These are phyloP conservation scores for Caenorhabditis sp. DNA, from an alignment of 2,888 invertebrate genomes.

Conservation along the genomic window DNA sequence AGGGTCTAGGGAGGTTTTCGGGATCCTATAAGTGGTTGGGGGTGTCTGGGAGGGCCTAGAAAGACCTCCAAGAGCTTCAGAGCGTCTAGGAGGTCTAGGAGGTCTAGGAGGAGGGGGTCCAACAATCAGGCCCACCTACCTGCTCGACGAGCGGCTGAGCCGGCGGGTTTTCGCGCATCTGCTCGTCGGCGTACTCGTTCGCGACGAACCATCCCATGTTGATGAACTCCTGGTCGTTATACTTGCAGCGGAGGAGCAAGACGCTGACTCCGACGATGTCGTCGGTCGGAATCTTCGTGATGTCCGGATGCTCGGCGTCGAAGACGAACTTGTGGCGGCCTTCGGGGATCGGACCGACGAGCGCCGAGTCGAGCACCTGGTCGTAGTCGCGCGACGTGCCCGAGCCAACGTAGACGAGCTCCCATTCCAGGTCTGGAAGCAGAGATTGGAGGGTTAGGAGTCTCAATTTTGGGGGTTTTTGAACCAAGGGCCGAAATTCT, in stretches of 20 bases:
- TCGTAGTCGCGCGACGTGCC: constrained; percentile 87
- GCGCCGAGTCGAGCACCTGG: constrained; percentile 96
- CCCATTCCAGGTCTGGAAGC: constrained; percentile 95
- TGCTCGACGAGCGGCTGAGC: constrained; percentile 94
- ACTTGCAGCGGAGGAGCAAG: constrained; percentile 91
- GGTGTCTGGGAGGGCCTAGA: no score
- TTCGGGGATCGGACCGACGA: constrained; percentile 97
- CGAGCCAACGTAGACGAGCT: constrained; percentile 98
- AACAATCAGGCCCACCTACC: constrained; percentile 85
- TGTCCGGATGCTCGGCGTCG: constrained; percentile 96
- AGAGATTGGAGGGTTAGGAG: no score
- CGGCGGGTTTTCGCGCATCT: constrained; percentile 95
- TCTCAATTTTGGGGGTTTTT: no score
- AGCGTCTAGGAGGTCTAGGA: no score
- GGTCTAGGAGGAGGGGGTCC: no score
- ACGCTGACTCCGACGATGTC: constrained; percentile 99
- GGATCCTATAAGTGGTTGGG: background rate
- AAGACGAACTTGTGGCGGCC: constrained; percentile 96
- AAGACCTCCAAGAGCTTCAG: background rate
- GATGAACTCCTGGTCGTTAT: constrained; percentile 87
- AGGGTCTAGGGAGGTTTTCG: background rate
- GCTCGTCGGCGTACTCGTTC: constrained; percentile 95
- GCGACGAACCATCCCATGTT: constrained; percentile 99
- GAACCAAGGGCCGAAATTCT: background rate
- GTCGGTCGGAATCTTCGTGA: constrained; percentile 93